A percentile compares a stretch with the other conserved stretches of the same genome.
Conservation (phyloP, 1,140 invertebrate genomes). For the Ctenoplectra terminalis region DNA sequence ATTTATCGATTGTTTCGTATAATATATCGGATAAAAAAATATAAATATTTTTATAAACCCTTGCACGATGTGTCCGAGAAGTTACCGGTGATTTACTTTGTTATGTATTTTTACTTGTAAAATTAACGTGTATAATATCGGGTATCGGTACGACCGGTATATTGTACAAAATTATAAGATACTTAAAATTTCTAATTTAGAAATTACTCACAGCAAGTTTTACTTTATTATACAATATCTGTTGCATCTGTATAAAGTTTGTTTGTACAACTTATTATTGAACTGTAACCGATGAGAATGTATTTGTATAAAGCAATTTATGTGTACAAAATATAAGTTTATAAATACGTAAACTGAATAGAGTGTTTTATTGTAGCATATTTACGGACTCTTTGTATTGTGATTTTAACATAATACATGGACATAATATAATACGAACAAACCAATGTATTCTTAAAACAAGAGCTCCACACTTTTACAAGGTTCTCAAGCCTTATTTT, state of each 20-base stretch:
- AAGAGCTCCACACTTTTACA: constrained; percentile 80
- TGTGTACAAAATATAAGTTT: constrained; percentile 54
- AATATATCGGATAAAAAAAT: constrained; percentile 17
- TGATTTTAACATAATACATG: constrained; percentile 81
- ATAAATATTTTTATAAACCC: background rate
- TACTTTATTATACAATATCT: constrained; percentile 34
- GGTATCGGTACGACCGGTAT: constrained; percentile 4
- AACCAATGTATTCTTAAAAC: constrained; percentile 80
- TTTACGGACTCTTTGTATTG: constrained; percentile 79
- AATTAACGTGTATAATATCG: constrained; percentile 30
- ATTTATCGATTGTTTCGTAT: background rate
- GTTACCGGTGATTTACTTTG: background rate
- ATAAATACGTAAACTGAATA: constrained; percentile 46
- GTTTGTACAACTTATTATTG: background rate
- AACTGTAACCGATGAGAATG: constrained; percentile 20
- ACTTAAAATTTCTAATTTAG: constrained; percentile 1
- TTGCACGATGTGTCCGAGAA: constrained; percentile 15
- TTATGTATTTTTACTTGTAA: constrained; percentile 15
- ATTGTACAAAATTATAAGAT: constrained; percentile 28
- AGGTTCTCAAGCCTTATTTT: constrained; percentile 76
- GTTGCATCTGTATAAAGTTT: constrained; percentile 21
- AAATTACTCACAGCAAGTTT: constrained; percentile 20
- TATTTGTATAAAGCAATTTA: constrained; percentile 37
- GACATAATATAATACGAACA: constrained; percentile 76
- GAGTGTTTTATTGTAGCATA: constrained; percentile 79